Evolutionary conservation across 2,888 invertebrate species (phyloP).

Genomic region (Agrilus mali): DNA sequence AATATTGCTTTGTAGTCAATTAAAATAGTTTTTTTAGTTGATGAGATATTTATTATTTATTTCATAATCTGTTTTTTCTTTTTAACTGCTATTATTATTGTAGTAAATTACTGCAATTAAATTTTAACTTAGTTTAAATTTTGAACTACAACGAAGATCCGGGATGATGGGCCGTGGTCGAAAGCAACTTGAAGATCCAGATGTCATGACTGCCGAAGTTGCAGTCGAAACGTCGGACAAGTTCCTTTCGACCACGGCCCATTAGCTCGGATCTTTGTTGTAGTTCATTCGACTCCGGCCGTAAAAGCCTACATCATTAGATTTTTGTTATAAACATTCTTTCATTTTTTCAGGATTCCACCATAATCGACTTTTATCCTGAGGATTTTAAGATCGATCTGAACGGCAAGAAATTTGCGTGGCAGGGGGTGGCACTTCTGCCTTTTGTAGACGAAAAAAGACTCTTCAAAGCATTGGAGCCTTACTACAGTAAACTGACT

Average conservation of each 20-base stretch:
- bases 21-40: not conserved
- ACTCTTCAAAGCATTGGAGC: slow-evolving; percentile 68
- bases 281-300: too few relatives aligned
- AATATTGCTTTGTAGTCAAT: not conserved
- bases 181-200: too few relatives aligned
- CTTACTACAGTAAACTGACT: slow-evolving; percentile 68
- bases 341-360: slow-evolving; percentile 53
- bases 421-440: slow-evolving; percentile 97
- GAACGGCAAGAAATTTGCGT: slow-evolving; percentile 98
- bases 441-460: slow-evolving; percentile 95
- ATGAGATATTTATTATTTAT: not conserved
- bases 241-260: too few relatives aligned
- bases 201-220: too few relatives aligned
- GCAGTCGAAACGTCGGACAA: too few relatives aligned
- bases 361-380: slow-evolving; percentile 98
- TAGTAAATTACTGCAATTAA: slow-evolving; percentile 1
- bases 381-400: slow-evolving; percentile 94
- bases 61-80: not conserved
- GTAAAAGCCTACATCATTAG: too few relatives aligned
- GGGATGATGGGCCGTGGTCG: too few relatives aligned
- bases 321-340: too few relatives aligned
- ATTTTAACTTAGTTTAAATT: too few relatives aligned
- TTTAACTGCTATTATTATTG: slow-evolving; percentile 1
- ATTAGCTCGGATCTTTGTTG: too few relatives aligned
- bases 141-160: too few relatives aligned